Base-by-base conservation (phyloP, 2,797 vertebrate genomes). In the Neostethus bicornis region DNA sequence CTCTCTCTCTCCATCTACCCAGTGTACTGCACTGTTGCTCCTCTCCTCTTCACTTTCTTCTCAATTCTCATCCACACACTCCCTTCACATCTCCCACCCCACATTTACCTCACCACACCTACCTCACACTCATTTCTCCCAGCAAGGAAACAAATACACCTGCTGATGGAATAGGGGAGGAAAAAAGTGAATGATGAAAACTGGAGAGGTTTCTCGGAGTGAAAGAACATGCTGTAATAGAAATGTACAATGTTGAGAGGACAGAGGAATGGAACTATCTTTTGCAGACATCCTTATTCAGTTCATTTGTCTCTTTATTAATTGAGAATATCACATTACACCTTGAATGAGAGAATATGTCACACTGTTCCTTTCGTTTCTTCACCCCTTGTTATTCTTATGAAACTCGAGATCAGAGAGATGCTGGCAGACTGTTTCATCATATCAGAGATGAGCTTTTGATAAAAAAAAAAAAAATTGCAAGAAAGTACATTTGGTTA, bases 1-100 rank as follows among this genome's bases (percentile, higher is more conserved):
- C 63, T 81, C 66, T 76, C 56, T 66, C 47, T 78, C 74, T 29
- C 55, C 70, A 62, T 51, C 66, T 70, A 74, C 61, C 54, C 52
- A 51, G 43, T 71, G 49, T 42, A 65, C 54, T 42, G 55, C 53
- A 65, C 58, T 63, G 62, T 58, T 72, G 56, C 68, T 49, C 65
- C n/a, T n/a, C 31, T 13, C 41, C 47, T 32, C 28, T 29, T 55
- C 52, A 28, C 20, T 54, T 63, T 62, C 55, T 55, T 37, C 66
- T 38, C 44, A 35, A 7, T 43, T 54, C 49, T 24, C 51, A 49
- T 47, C 51, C 47, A 45, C 35, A 51, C 45, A 3, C 62, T 45
- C 54, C n/a, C 20, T 19, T 49, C 67, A 67, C 51, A 51, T 61
- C 50, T 48, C 54, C 56, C 12, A 42, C 43, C 61, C 47, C 39